Conservation (phyloP, 2,888 invertebrate genomes). For the Pelosia muscerda region DNA sequence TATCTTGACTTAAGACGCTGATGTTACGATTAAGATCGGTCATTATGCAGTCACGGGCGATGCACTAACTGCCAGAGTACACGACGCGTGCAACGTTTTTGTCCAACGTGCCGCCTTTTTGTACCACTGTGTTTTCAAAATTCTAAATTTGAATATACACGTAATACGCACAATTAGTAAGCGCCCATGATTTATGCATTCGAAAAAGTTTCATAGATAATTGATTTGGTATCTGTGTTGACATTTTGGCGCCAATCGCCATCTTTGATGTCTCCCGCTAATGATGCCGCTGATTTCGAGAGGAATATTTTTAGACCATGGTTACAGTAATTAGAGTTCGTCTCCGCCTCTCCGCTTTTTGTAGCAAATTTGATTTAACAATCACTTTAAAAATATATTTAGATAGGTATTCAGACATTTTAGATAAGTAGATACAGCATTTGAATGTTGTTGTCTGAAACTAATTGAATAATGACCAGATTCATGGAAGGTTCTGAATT, state of each 20-base stretch:
- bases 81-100: slow-evolving; percentile 79
- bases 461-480: no score
- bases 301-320: slow-evolving; percentile 5
- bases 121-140: slow-evolving; percentile 55
- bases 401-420: background rate
- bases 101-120: slow-evolving; percentile 62
- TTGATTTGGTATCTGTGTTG: slow-evolving; percentile 50
- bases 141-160: slow-evolving; percentile 58
- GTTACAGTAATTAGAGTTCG: background rate
- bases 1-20: slow-evolving; percentile 51
- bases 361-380: background rate
- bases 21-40: slow-evolving; percentile 79
- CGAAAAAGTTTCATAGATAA: slow-evolving; percentile 47
- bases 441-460: background rate
- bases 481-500: background rate
- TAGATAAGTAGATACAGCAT: background rate
- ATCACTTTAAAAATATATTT: background rate
- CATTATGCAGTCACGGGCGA: slow-evolving; percentile 80
- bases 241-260: slow-evolving; percentile 78
- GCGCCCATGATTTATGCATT: slow-evolving; percentile 79
- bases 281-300: slow-evolving; percentile 38
- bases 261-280: slow-evolving; percentile 64
- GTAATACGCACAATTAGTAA: slow-evolving; percentile 60
- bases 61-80: slow-evolving; percentile 77
- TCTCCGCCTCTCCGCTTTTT: background rate